Evolutionary conservation across 2,888 invertebrate genomes (phyloP).

Genomic region (Anaspis maculata): DNA sequence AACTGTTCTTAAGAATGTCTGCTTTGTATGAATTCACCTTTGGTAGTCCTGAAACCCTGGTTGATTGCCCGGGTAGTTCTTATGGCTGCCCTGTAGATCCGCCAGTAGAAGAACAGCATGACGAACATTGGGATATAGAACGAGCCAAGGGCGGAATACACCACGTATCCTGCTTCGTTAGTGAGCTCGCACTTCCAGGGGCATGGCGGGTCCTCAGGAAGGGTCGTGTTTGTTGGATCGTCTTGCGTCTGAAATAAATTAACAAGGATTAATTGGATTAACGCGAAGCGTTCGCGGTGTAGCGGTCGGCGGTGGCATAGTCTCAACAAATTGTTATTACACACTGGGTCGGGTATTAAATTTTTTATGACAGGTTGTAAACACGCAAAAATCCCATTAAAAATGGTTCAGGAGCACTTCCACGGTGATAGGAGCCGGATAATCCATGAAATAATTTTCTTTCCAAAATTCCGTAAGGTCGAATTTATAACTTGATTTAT

Average conservation of each 20-base stretch:
- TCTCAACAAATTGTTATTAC: no score
- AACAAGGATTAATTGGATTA: slow-evolving; percentile 6
- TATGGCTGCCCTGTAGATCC: slow-evolving; percentile 90
- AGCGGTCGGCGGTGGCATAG: no score
- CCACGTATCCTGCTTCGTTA: slow-evolving; percentile 90
- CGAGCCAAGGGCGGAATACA: slow-evolving; percentile 95
- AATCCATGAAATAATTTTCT: no score
- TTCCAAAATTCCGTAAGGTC: no score
- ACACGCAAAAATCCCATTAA: no score
- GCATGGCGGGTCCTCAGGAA: slow-evolving; percentile 51
- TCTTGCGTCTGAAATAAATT: slow-evolving; percentile 27
- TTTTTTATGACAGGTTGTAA: no score
- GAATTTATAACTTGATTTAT: no score
- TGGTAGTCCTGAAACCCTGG: slow-evolving; percentile 82
- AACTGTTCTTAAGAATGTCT: no score
- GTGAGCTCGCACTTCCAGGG: slow-evolving; percentile 87
- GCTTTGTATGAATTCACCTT: slow-evolving; percentile 52
- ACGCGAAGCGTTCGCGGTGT: no score
- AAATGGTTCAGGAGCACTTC: no score
- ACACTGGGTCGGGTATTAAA: no score
- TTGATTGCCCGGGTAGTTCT: slow-evolving; percentile 88
- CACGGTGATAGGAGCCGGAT: no score
- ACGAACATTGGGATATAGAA: slow-evolving; percentile 97
- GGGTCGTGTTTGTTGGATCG: slow-evolving; percentile 29
- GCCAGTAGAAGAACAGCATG: slow-evolving; percentile 97